A percentile compares a stretch with the other conserved stretches of the same genome.
Conservation (phyloP, 2,797 vertebrate genomes). For the Epinephelus malabaricus region DNA sequence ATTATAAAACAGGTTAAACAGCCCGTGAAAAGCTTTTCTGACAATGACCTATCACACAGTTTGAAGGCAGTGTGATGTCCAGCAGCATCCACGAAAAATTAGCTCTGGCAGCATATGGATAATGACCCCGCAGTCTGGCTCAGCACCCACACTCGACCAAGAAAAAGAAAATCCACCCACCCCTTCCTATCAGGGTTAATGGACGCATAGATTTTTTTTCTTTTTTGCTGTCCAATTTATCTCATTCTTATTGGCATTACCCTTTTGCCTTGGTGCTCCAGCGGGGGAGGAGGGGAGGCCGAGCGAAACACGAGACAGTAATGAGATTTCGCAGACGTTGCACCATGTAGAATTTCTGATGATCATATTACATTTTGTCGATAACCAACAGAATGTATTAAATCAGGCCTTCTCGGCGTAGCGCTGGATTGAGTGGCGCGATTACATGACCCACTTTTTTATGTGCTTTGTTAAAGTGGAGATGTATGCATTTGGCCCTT, state of each 20-base stretch:
- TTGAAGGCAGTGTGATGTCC: constrained; percentile 9
- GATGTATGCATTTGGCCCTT: constrained; percentile 18
- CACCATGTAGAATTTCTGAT: constrained; percentile 79
- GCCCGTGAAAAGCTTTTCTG: not conserved
- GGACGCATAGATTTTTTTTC: constrained; percentile 65
- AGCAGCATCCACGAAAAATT: constrained; percentile 55
- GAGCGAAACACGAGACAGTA: constrained; percentile 76
- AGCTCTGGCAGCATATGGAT: constrained; percentile 56
- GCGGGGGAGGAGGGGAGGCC: constrained; percentile 36
- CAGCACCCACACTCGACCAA: constrained; percentile 32
- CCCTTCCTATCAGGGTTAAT: constrained; percentile 61
- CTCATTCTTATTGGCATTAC: constrained; percentile 78
- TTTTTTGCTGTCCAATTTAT: constrained; percentile 70
- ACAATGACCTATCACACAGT: constrained; percentile 22
- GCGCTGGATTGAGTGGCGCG: constrained; percentile 57
- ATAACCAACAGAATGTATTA: constrained; percentile 78
- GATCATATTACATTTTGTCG: constrained; percentile 80
- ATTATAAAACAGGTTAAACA: not conserved
- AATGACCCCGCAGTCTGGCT: constrained; percentile 60
- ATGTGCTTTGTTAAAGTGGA: constrained; percentile 62
- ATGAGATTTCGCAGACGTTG: constrained; percentile 81
- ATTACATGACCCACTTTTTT: constrained; percentile 69
- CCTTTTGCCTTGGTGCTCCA: constrained; percentile 67
- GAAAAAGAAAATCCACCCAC: not conserved
- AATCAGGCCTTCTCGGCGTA: constrained; percentile 53